Conservation (phyloP, 1,140 invertebrate species). For the Maconellicoccus hirsutus region DNA sequence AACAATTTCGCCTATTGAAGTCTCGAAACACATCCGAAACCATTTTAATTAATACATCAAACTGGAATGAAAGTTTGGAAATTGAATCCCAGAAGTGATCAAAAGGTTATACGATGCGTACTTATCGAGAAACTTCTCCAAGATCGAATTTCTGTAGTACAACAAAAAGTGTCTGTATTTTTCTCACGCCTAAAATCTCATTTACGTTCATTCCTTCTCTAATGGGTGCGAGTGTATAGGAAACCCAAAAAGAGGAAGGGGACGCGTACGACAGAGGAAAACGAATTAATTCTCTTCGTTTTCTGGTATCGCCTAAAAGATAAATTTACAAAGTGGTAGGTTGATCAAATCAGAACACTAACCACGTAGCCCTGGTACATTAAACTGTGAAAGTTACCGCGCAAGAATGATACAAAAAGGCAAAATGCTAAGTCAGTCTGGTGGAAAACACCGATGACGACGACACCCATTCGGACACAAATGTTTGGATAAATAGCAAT, state of each 20-base stretch:
- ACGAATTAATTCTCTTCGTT: background rate
- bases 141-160: background rate
- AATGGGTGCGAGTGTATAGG: background rate
- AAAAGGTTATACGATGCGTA: background rate
- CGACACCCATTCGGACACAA: background rate
- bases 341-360: constrained; percentile 5
- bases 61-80: background rate
- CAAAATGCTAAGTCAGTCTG: background rate
- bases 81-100: constrained; percentile 3
- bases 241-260: background rate
- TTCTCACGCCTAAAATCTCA: constrained; percentile 7
- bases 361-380: background rate
- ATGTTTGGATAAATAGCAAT: constrained; percentile 9
- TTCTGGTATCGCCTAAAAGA: background rate
- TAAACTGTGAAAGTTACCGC: constrained; percentile 3
- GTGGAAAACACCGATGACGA: background rate
- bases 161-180: background rate
- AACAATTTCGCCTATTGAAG: background rate
- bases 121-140: background rate
- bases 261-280: background rate
- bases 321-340: constrained; percentile 4
- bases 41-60: constrained; percentile 10
- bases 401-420: background rate
- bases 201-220: background rate
- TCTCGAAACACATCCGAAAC: background rate